Conservation (phyloP, 2,888 invertebrate species). For the Agrochola litura region DNA sequence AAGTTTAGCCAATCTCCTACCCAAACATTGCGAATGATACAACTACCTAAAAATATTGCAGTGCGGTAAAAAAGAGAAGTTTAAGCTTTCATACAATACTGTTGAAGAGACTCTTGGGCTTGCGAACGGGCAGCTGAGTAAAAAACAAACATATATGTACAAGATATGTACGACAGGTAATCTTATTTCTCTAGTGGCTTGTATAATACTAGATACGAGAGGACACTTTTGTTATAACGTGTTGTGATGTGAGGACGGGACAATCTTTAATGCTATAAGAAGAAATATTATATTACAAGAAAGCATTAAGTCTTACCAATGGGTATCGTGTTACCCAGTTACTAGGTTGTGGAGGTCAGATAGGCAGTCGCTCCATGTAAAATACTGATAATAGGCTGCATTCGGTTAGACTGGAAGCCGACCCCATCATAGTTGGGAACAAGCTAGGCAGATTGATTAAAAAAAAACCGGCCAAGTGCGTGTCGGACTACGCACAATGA, state of each 20-base stretch:
- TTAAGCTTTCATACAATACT: conserved; percentile 45
- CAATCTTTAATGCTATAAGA: neutral
- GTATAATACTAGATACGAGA: conserved; percentile 47
- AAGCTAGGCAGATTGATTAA: too few relatives aligned
- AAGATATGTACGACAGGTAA: conserved; percentile 69
- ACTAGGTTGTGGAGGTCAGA: too few relatives aligned
- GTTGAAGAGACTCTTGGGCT: conserved; percentile 41
- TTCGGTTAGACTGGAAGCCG: too few relatives aligned
- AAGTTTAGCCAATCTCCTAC: conserved; percentile 16
- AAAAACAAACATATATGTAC: conserved; percentile 58
- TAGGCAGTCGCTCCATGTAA: too few relatives aligned
- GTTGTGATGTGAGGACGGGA: neutral
- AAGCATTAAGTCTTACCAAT: too few relatives aligned
- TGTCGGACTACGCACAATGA: too few relatives aligned
- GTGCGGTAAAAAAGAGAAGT: conserved; percentile 43
- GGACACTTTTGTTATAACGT: conserved; percentile 26
- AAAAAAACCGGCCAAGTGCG: too few relatives aligned
- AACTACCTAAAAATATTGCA: conserved; percentile 47
- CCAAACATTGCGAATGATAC: conserved; percentile 5
- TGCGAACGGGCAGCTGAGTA: conserved; percentile 48
- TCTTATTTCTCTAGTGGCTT: conserved; percentile 58
- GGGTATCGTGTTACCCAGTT: too few relatives aligned
- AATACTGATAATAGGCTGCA: too few relatives aligned
- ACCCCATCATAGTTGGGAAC: too few relatives aligned
- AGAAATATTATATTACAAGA: too few relatives aligned